A percentile compares a stretch with the other conserved stretches of the same genome.
These are phyloP conservation scores for Pyrochroa serraticornis DNA, from an alignment of 2,888 invertebrate species.

Conservation along the genomic window DNA sequence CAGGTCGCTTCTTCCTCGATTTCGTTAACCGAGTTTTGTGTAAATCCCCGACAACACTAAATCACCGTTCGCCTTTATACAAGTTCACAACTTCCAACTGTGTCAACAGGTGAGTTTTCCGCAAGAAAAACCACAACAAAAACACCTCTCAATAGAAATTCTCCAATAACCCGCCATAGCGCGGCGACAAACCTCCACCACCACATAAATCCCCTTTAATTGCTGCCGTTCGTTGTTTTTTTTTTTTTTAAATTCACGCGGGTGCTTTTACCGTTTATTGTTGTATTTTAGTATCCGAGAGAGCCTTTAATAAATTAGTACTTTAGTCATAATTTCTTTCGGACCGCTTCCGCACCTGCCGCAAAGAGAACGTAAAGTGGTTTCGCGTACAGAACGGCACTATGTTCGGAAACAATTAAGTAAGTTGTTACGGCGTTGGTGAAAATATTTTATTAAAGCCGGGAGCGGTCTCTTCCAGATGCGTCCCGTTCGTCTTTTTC, in stretches of 20 bases:
- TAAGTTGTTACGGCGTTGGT: conserved; percentile 16
- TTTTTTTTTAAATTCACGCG: too few relatives aligned
- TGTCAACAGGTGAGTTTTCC: conserved; percentile 29
- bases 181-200: too few relatives aligned
- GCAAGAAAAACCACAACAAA: not conserved
- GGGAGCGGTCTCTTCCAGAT: conserved; percentile 6
- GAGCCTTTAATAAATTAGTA: conserved; percentile 28
- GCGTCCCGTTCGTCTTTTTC: not conserved
- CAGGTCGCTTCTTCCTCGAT: conserved; percentile 3
- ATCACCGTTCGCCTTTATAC: conserved; percentile 17
- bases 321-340: conserved; percentile 28
- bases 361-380: conserved; percentile 24
- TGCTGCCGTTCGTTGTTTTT: too few relatives aligned
- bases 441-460: conserved; percentile 32
- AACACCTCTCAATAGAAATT: too few relatives aligned
- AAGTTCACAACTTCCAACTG: conserved; percentile 17
- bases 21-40: conserved; percentile 14
- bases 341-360: conserved; percentile 28
- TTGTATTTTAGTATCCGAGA: not conserved
- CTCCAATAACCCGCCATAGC: too few relatives aligned
- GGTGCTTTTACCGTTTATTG: too few relatives aligned
- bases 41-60: conserved; percentile 23
- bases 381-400: conserved; percentile 30
- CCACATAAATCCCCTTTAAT: too few relatives aligned
- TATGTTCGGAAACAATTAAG: conserved; percentile 33